phyloP scores from a whole-genome alignment of 1,140 invertebrate species.

The Trichoplusia ni region DNA sequence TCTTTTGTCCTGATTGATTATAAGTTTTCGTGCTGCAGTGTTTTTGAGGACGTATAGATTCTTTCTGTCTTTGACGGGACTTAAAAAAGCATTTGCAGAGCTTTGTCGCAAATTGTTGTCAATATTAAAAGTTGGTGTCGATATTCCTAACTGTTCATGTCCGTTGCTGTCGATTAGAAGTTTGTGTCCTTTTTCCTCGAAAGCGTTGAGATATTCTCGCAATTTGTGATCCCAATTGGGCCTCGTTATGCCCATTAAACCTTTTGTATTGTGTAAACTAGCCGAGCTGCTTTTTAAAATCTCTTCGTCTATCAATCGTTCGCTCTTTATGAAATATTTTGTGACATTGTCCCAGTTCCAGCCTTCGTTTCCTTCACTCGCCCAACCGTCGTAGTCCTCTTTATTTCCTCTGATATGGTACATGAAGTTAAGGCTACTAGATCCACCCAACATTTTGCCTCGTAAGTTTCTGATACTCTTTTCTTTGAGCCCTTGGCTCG shows the following conservation, averaged over 20 bases:
- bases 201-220: constrained; percentile 83
- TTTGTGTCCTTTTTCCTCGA: constrained; percentile 91
- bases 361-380: constrained; percentile 87
- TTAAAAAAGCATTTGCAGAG: constrained; percentile 91
- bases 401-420: constrained; percentile 91
- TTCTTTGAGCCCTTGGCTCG: constrained; percentile 83
- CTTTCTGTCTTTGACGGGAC: constrained; percentile 85
- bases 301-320: constrained; percentile 90
- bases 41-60: constrained; percentile 90
- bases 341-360: constrained; percentile 93
- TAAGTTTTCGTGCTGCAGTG: constrained; percentile 85
- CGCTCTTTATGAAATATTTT: constrained; percentile 92
- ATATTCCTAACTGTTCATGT: constrained; percentile 88
- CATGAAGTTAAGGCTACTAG: constrained; percentile 95
- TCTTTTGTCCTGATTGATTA: constrained; percentile 85
- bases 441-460: constrained; percentile 92
- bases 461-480: constrained; percentile 81
- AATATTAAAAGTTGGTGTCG: constrained; percentile 92
- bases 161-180: constrained; percentile 90
- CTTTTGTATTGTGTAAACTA: constrained; percentile 16
- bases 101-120: constrained; percentile 90
- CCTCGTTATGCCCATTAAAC: constrained; percentile 50
- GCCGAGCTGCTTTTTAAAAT: constrained; percentile 77
- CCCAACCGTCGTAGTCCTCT: constrained; percentile 94
- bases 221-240: constrained; percentile 85